Base-by-base conservation (phyloP, 2,888 invertebrate species). In the Penaeus monodon region DNA sequence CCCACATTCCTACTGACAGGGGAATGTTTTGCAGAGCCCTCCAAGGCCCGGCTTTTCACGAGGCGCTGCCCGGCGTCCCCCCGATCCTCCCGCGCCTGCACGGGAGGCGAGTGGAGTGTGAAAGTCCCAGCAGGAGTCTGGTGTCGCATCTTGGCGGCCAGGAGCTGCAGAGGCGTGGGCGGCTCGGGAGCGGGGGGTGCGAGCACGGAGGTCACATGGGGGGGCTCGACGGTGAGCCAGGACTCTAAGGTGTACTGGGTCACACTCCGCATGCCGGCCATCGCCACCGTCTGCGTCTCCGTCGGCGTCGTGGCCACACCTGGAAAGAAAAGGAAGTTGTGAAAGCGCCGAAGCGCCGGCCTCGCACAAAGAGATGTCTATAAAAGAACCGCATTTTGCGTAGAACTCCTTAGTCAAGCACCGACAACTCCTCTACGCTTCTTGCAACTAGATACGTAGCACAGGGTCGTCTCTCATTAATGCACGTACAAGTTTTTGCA, bases 261-360 rank as follows among this genome's bases (percentile, higher is more conserved):
- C 57, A 64, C 66, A 33, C 86, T 78, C 33, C 86, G 73, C 44
- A 86, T 14, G 20, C 86, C 82, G 17, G 82, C 86, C 78, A 82
- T 78, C 4, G 86, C 68, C 64, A 38, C 68, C 64, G 86, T 86
- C 77, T 82, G 66, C 77, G 86, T 86, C 66, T 81, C 85, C 64
- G 85, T 85, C 70, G 86, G 86, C 33, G 81, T 82, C 4, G 82
- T 86, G 44, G 82, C 86, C 82, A 82, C 82, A 14, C 70, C 86
- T 81, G 82, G n/a, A 78, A 79, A 12, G 63, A 65, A 77, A 17
- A 49, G n/a, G 7, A 44, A 22, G 17, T 17, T 4, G 12, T 64
- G 63, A 57, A 63, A 14, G 10, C 17, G 64, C 33, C 33, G 57
- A 12, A 63, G 27, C 57, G 57, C 57, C 57, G 3, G 14, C 57